A percentile compares a stretch with the other conserved stretches of the same genome.
phyloP scores from a whole-genome alignment of 1,140 invertebrate genomes.

The Artemia franciscana region DNA sequence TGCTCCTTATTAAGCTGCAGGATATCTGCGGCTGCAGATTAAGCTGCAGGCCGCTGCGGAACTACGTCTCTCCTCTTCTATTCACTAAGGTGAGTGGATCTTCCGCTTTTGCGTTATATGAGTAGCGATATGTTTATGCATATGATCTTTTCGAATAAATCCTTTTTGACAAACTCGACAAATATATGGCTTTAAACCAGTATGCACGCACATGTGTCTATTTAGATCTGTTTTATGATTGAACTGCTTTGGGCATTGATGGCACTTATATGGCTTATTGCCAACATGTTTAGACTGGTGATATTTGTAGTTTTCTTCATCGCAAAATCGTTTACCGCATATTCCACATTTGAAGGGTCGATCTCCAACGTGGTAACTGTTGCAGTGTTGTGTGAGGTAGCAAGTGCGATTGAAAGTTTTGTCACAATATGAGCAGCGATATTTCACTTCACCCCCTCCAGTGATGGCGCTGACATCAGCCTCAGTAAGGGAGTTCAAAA shows the following conservation, averaged over 20 bases:
- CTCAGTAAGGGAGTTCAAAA: not conserved
- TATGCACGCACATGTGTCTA: slow-evolving; percentile 61
- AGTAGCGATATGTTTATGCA: slow-evolving; percentile 74
- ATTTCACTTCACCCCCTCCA: slow-evolving; percentile 22
- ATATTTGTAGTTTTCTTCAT: slow-evolving; percentile 26
- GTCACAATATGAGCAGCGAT: slow-evolving; percentile 56
- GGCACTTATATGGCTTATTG: slow-evolving; percentile 70
- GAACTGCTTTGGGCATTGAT: slow-evolving; percentile 63
- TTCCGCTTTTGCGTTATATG: slow-evolving; percentile 31
- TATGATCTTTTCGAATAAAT: slow-evolving; percentile 80
- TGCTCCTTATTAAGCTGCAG: no score
- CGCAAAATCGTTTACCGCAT: slow-evolving; percentile 57
- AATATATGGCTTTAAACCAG: slow-evolving; percentile 44
- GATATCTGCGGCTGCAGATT: no score
- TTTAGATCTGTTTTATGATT: slow-evolving; percentile 75
- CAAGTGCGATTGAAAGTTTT: slow-evolving; percentile 64
- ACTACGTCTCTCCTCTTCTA: no score
- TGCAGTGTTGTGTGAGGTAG: slow-evolving; percentile 64
- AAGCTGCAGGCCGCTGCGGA: no score
- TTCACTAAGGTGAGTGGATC: no score
- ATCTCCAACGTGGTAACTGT: slow-evolving; percentile 60
- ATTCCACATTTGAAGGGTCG: slow-evolving; percentile 59
- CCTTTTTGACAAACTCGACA: slow-evolving; percentile 62
- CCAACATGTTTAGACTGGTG: slow-evolving; percentile 51
- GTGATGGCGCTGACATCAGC: slow-evolving; percentile 13